phyloP scores from a whole-genome alignment of 2,888 invertebrate genomes.

The Empis stercorea region DNA sequence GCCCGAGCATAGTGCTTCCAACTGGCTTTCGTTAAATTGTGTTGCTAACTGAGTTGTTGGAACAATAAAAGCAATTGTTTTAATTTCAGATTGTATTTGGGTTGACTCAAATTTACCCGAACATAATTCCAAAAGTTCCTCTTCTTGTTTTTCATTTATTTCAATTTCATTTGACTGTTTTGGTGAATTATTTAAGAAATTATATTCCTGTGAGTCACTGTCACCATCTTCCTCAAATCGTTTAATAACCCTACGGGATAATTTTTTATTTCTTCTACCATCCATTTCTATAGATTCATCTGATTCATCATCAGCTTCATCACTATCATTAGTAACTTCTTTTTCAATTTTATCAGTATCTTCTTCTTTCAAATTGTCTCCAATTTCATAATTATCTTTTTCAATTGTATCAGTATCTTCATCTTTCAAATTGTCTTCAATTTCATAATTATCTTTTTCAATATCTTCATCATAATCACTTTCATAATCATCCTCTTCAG shows the following conservation, averaged over 20 bases:
- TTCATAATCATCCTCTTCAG: slow-evolving; percentile 25
- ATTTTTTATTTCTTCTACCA: slow-evolving; percentile 34
- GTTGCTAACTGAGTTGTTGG: slow-evolving; percentile 19
- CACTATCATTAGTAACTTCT: slow-evolving; percentile 23
- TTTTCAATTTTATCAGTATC: slow-evolving; percentile 8
- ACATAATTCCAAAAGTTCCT: slow-evolving; percentile 41
- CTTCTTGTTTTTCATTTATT: slow-evolving; percentile 25
- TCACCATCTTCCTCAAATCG: too few relatives aligned
- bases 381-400: slow-evolving; percentile 16
- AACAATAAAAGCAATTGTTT: slow-evolving; percentile 7
- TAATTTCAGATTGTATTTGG: slow-evolving; percentile 22
- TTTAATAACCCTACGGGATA: slow-evolving; percentile 15
- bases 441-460: slow-evolving; percentile 10
- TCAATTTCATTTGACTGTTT: neutral
- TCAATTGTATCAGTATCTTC: slow-evolving; percentile 36
- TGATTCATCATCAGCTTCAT: slow-evolving; percentile 20
- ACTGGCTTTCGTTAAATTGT: slow-evolving; percentile 24
- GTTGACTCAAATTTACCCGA: slow-evolving; percentile 44
- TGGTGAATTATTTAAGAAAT: neutral
- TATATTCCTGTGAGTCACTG: too few relatives aligned
- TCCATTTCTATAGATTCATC: slow-evolving; percentile 16
- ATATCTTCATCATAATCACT: slow-evolving; percentile 25
- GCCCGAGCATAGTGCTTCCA: slow-evolving; percentile 46
- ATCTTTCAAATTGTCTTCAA: slow-evolving; percentile 40
- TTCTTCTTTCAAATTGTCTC: slow-evolving; percentile 14